Evolutionary conservation across 2,888 invertebrate genomes (phyloP), one percentile per base, ranked within the genome.

Genomic region (Melieria crassipennis): DNA sequence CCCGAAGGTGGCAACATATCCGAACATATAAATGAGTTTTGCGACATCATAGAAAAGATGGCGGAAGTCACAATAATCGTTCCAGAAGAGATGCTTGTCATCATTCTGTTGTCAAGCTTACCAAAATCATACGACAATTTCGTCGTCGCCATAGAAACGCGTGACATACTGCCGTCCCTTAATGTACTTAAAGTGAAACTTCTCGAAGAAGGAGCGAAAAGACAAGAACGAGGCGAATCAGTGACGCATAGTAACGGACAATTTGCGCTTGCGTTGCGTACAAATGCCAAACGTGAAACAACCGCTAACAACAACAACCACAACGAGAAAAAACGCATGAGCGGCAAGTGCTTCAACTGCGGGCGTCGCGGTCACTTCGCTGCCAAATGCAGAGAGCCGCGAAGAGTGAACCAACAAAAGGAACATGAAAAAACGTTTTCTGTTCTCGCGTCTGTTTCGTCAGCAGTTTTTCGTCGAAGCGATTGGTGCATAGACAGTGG

Each of bases 41-140:
- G 65, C 50, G 70, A 55, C 11, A 70, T 72, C 0, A 2, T 61
- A 9, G 75, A 75, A 61, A 72, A 65, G 65, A 46, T 77, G 46
- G 66, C 16, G 11, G 75, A 74, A 62, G 63, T 75, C 7, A 73
- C 65, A 4, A n/a, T 74, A 11, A 11, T 50, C 11, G 9, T 76
- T 4, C 65, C 64, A 50, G 71, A 74, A 0, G 75, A 74, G 10
- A 56, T 76, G 9, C 65, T 75, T 16, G 56, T 63, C 3, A 77
- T 75, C 16, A 75, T 76, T 7, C 64, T 77, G 30, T 69, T 77
- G 5, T 75, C 77, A 10, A 73, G 75, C 16, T 57, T 78, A 7
- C 75, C 76, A 47, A 62, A 69, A 46, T 47, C 62, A 0, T 76
- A 69, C 43, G 76, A 76, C 43, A 75, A 69, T 9, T 75, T 77